Evolutionary conservation across 2,888 invertebrate genomes (phyloP), one percentile per base, ranked within the genome.

Genomic region (Marasmarcha lunaedactyla): DNA sequence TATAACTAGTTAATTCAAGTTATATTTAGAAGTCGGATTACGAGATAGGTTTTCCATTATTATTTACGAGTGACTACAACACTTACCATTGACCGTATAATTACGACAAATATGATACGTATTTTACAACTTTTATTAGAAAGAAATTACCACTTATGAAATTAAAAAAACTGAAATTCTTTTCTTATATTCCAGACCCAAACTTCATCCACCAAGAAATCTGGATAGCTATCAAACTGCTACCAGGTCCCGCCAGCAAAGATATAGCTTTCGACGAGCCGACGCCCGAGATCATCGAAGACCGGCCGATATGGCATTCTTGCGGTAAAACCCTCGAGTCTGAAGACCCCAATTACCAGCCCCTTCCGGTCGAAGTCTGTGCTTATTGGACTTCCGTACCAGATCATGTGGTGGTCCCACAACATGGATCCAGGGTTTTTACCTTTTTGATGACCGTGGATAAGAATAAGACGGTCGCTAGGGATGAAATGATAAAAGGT

Each of bases 381-480:
- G 72, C 64, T 1, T 84, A 67, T 38, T 84, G 84, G 81, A 84
- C 84, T 0, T 73, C 81, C 0, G 81, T 79, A 6, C 83, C 84
- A 1, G 78, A 76, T 37, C 73, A 81, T 39, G 43, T 83, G 11
- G 78, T 84, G 6, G 76, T 83, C 9, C 83, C 84, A 0, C 81
- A 76, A 36, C 73, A 72, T 41, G 74, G 77, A 0, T 65, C 70
- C n/a, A 65, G 70, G 35, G 69, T 78, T 0, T 78, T 85, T 49
- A 85, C 85, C 0, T 83, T 86, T 46, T 70, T 81, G 1, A 81
- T 87, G 72, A 83, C 86, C 0, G 83, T 72, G 1, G 88, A 87
- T 52, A 74, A 73, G 25, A 70, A 79, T 35, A 71, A 68, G 39
- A 74, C 69, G 1, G 63, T 85, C 1, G 87, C 86, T 0, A 69